These are phyloP conservation scores for Aeoliscus strigatus DNA, from an alignment of 2,797 vertebrate species.

Conservation along the genomic window DNA sequence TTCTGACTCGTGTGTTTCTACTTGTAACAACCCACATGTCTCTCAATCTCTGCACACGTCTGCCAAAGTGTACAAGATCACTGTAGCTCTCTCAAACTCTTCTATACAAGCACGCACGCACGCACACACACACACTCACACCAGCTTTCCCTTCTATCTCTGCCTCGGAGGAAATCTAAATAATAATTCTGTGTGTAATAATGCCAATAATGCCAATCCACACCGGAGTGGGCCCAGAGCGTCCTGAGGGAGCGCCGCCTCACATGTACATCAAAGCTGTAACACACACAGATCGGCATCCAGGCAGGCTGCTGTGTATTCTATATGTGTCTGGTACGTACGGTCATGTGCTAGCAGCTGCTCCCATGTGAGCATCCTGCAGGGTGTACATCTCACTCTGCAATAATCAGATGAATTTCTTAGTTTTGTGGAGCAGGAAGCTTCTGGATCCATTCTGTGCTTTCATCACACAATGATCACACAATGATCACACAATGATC, in stretches of 20 bases:
- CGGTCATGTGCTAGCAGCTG: slow-evolving; percentile 30
- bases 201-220: slow-evolving; percentile 55
- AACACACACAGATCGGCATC: slow-evolving; percentile 39
- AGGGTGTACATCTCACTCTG: slow-evolving; percentile 17
- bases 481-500: too few relatives aligned
- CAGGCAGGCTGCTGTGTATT: slow-evolving; percentile 25
- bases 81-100: neutral
- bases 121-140: slow-evolving; percentile 11
- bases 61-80: slow-evolving; percentile 5
- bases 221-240: slow-evolving; percentile 17
- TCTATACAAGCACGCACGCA: slow-evolving; percentile 18
- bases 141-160: slow-evolving; percentile 4
- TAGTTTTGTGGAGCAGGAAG: slow-evolving; percentile 11
- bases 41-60: too few relatives aligned
- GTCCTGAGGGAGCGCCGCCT: slow-evolving; percentile 42
- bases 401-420: slow-evolving; percentile 35
- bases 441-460: neutral
- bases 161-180: slow-evolving; percentile 50
- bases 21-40: too few relatives aligned
- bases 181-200: slow-evolving; percentile 63
- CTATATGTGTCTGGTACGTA: slow-evolving; percentile 30
- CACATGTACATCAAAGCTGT: slow-evolving; percentile 53
- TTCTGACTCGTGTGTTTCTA: too few relatives aligned
- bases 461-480: slow-evolving; percentile 28
- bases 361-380: slow-evolving; percentile 30